Conservation (phyloP, 2,888 invertebrate species). For the Spodoptera picta region DNA sequence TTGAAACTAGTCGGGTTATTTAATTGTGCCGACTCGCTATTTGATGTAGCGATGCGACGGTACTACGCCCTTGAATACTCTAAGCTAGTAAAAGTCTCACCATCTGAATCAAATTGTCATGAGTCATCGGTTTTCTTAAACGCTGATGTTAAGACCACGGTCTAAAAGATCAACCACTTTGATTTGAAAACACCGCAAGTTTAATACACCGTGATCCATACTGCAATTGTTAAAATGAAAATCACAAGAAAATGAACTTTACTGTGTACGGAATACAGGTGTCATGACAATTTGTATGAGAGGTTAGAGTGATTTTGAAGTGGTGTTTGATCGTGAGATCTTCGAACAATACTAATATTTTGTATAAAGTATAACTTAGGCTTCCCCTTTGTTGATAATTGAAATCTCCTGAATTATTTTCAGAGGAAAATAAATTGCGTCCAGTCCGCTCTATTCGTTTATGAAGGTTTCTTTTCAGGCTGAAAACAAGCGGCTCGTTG, state of each 20-base stretch:
- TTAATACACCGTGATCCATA: constrained; percentile 48
- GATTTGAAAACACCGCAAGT: constrained; percentile 84
- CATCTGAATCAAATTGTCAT: too few relatives aligned
- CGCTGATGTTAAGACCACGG: constrained; percentile 46
- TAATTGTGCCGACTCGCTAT: too few relatives aligned
- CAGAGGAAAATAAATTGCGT: neutral
- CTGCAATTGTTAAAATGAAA: constrained; percentile 33
- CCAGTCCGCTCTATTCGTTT: neutral
- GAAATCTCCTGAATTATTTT: too few relatives aligned
- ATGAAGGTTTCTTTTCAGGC: constrained; percentile 14
- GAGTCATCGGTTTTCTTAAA: too few relatives aligned
- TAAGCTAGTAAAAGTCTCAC: too few relatives aligned
- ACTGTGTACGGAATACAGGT: neutral
- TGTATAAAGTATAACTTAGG: constrained; percentile 3
- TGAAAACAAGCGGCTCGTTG: constrained; percentile 79
- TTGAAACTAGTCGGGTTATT: too few relatives aligned
- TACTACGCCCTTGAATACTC: too few relatives aligned
- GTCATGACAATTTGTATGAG: neutral
- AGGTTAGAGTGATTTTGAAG: constrained; percentile 9
- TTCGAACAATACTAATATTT: constrained; percentile 29
- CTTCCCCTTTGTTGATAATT: too few relatives aligned
- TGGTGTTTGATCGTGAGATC: constrained; percentile 24
- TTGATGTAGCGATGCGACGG: too few relatives aligned
- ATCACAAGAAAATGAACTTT: constrained; percentile 26
- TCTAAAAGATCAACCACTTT: constrained; percentile 66